Conservation (phyloP, 2,888 invertebrate species). For the Trichopria drosophilae region DNA sequence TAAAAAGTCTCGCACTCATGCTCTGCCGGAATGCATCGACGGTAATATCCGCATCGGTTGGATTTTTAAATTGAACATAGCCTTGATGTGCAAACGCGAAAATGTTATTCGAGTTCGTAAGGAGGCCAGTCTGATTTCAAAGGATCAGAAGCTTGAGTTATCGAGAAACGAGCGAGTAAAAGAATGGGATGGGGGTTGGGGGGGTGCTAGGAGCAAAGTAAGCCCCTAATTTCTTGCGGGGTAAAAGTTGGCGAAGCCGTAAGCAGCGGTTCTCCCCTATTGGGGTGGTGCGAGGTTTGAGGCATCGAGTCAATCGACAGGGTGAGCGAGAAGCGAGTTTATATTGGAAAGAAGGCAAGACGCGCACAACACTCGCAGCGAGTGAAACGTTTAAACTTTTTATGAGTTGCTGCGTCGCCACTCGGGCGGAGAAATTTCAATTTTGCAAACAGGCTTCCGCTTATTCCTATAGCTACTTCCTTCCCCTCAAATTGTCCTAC, state of each 20-base stretch:
- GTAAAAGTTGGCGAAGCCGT: slow-evolving; percentile 49
- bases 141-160: too few species aligned
- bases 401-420: slow-evolving; percentile 58
- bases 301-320: slow-evolving; percentile 50
- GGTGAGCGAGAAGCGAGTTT: slow-evolving; percentile 44
- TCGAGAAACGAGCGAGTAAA: too few species aligned
- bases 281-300: slow-evolving; percentile 30
- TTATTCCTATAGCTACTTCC: slow-evolving; percentile 13
- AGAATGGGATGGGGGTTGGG: slow-evolving; percentile 11
- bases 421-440: slow-evolving; percentile 58
- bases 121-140: too few species aligned
- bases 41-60: too few species aligned
- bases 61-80: too few species aligned
- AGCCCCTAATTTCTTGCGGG: slow-evolving; percentile 57
- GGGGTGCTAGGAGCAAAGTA: slow-evolving; percentile 47
- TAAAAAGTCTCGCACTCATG: too few species aligned
- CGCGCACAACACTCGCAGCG: slow-evolving; percentile 47
- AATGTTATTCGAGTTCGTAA: too few species aligned
- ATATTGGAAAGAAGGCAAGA: slow-evolving; percentile 49
- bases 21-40: too few species aligned
- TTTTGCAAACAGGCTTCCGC: slow-evolving; percentile 45
- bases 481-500: slow-evolving; percentile 18
- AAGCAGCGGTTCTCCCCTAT: slow-evolving; percentile 41
- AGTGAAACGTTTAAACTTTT: slow-evolving; percentile 57
- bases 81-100: too few species aligned